A percentile compares a stretch with the other conserved stretches of the same genome.
Evolutionary conservation across 2,797 vertebrate species (phyloP).

Genomic region (Anguilla obscura): DNA sequence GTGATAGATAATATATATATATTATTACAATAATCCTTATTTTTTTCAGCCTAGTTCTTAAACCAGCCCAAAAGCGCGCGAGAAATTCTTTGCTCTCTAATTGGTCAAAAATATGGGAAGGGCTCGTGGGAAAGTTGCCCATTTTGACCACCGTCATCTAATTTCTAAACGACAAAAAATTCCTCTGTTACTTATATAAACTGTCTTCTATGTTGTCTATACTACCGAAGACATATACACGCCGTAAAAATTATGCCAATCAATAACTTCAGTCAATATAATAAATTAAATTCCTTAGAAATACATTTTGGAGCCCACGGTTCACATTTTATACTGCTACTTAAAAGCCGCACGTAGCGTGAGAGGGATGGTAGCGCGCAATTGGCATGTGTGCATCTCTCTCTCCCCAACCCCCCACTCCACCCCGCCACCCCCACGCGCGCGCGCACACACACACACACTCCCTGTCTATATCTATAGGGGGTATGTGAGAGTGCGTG

Average conservation of each 20-base stretch:
- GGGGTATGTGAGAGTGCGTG: slow-evolving; percentile 37
- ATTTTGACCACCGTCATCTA: background rate
- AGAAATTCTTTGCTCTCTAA: slow-evolving; percentile 12
- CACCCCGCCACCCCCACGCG: background rate
- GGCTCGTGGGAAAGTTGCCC: slow-evolving; percentile 20
- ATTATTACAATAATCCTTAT: background rate
- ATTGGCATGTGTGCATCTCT: slow-evolving; percentile 34
- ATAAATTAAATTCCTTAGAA: background rate
- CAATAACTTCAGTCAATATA: background rate
- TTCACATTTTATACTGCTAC: slow-evolving; percentile 9
- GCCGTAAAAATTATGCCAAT: background rate
- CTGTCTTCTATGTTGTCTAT: background rate
- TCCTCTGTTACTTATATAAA: background rate
- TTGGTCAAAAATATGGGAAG: background rate
- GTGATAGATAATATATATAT: background rate
- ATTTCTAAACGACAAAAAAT: background rate
- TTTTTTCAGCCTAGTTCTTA: background rate
- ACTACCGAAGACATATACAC: background rate
- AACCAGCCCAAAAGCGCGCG: background rate
- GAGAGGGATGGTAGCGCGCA: slow-evolving; percentile 35
- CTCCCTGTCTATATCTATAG: slow-evolving; percentile 29
- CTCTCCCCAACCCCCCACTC: background rate
- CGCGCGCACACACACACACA: background rate
- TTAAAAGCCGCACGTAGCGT: slow-evolving; percentile 27
- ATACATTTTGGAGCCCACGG: background rate